Evolutionary conservation across 2,888 invertebrate genomes (phyloP), one percentile per base, ranked within the genome.

Genomic region (Lottia scabra): DNA sequence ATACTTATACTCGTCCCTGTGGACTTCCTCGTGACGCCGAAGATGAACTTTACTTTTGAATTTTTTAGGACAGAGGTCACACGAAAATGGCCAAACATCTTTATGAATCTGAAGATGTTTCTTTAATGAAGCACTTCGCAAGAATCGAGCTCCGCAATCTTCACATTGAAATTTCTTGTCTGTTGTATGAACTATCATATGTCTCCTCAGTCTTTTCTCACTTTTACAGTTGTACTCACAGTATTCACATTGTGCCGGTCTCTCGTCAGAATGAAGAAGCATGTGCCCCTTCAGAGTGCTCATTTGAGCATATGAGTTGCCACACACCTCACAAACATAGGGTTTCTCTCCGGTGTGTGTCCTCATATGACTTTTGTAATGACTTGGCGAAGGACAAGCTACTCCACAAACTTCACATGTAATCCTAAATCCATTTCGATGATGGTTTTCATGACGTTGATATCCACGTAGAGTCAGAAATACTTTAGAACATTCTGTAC

Each of bases 241-340:
- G 65, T 26, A n/a, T 43, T 30, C 65, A 27, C 65, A 65, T 13
- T n/a, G 23, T 12, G n/a, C n/a, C 3, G 23, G n/a, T 15, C 43
- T 27, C 65, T 19, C n/a, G 23, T n/a, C 27, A 10, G 26, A n/a
- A 15, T 65, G 65, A 13, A 15, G n/a, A n/a, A 43, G n/a, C 38
- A 26, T 19, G 6, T 65, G 65, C n/a, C 26, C 65, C 27, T 38
- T 65, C 30, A 65, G 65, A 13, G 19, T 19, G 16, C 26, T n/a
- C 23, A 26, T 65, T n/a, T 65, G 43, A 38, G n/a, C 27, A 27
- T 26, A 65, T 12, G 30, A n/a, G n/a, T 43, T 30, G n/a, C 65
- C 65, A 15, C 65, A 65, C 19, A 65, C 65, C n/a, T 65, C 65
- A 43, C 65, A 65, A 65, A 65, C 65, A 30, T 38, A 65, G 30